Evolutionary conservation across 2,888 invertebrate genomes (phyloP).

Genomic region (Sisyra nigra): DNA sequence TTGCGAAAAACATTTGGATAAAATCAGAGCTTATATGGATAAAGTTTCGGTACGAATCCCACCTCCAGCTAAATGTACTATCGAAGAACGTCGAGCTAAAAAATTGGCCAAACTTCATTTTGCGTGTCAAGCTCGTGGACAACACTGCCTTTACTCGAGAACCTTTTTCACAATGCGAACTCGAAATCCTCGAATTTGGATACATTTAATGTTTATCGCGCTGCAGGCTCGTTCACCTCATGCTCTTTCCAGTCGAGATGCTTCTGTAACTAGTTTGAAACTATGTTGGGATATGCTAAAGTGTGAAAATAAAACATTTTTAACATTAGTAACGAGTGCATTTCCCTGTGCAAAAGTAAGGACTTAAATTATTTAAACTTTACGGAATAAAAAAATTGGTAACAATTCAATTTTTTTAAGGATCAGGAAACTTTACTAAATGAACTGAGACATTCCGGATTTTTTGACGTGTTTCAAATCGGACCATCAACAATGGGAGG

Average conservation of each 20-base stretch:
- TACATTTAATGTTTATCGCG: slow-evolving; percentile 90
- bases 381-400: no score
- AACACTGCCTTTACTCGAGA: slow-evolving; percentile 75
- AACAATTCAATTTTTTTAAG: no score
- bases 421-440: slow-evolving; percentile 76
- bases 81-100: slow-evolving; percentile 74
- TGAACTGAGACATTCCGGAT: slow-evolving; percentile 72
- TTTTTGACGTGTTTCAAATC: slow-evolving; percentile 87
- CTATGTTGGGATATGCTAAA: slow-evolving; percentile 92
- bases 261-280: slow-evolving; percentile 68
- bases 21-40: slow-evolving; percentile 83
- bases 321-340: slow-evolving; percentile 83
- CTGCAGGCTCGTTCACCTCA: slow-evolving; percentile 67
- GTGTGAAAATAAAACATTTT: slow-evolving; percentile 76
- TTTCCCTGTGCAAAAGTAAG: slow-evolving; percentile 74
- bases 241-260: slow-evolving; percentile 65
- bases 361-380: not conserved
- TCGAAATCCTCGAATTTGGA: slow-evolving; percentile 76
- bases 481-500: slow-evolving; percentile 33
- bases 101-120: slow-evolving; percentile 80
- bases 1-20: slow-evolving; percentile 86
- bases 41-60: slow-evolving; percentile 72
- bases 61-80: slow-evolving; percentile 83
- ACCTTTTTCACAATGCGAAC: slow-evolving; percentile 65
- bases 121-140: slow-evolving; percentile 68